Conservation (phyloP, 2,797 vertebrate species). For the Neosalanx taihuensis region DNA sequence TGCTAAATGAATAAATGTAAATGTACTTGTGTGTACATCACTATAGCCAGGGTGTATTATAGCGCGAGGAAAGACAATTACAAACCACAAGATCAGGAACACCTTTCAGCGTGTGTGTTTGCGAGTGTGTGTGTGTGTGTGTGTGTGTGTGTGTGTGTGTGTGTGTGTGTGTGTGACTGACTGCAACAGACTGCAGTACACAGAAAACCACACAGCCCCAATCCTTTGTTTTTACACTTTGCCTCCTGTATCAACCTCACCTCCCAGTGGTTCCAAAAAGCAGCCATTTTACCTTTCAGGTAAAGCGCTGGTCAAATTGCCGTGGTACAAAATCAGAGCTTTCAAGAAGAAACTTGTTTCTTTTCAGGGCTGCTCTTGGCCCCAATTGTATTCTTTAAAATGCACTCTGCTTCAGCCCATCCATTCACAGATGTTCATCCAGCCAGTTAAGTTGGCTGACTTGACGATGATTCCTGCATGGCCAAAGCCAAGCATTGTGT, state of each 20-base stretch:
- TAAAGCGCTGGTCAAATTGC: slow-evolving; percentile 63
- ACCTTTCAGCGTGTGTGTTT: not conserved
- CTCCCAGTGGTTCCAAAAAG: slow-evolving; percentile 24
- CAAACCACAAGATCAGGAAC: too few relatives aligned
- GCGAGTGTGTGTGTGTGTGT: slow-evolving; percentile 17
- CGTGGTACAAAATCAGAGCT: slow-evolving; percentile 50
- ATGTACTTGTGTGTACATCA: not conserved
- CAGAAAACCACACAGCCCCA: slow-evolving; percentile 25
- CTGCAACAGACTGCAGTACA: too few relatives aligned
- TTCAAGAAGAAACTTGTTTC: slow-evolving; percentile 61
- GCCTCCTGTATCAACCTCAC: slow-evolving; percentile 50
- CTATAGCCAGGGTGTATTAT: too few relatives aligned
- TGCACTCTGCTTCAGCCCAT: too few relatives aligned
- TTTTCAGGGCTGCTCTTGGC: too few relatives aligned
- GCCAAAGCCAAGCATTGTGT: too few relatives aligned
- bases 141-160: slow-evolving; percentile 14
- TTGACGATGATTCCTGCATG: too few relatives aligned
- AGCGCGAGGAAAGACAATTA: slow-evolving; percentile 9
- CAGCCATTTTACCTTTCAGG: slow-evolving; percentile 49
- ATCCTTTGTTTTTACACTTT: slow-evolving; percentile 44
- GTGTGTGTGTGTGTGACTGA: too few relatives aligned
- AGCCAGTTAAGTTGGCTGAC: too few relatives aligned
- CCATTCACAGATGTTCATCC: too few relatives aligned
- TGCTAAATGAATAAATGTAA: too few relatives aligned
- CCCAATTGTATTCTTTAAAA: too few relatives aligned